phyloP scores from a whole-genome alignment of 2,797 vertebrate species.

The Sus cebifrons region DNA sequence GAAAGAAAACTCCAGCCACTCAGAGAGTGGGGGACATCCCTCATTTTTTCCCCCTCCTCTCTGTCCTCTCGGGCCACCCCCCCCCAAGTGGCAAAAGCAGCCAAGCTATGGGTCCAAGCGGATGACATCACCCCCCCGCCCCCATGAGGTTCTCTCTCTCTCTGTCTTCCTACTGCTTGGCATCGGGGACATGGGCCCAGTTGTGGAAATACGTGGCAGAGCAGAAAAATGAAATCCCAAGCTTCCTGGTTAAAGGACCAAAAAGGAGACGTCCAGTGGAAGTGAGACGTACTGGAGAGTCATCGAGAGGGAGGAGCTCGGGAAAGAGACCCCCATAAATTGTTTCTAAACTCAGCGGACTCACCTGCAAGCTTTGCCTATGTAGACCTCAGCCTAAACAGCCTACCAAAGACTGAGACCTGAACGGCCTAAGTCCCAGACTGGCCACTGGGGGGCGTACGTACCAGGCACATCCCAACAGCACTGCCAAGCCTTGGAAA shows the following conservation, averaged over 20 bases:
- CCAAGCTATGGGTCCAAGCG: neutral
- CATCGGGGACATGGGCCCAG: neutral
- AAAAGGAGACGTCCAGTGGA: neutral
- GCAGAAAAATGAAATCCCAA: neutral
- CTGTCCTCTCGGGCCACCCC: neutral
- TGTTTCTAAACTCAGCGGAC: neutral
- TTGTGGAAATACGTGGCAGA: neutral
- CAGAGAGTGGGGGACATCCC: neutral
- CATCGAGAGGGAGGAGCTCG: neutral
- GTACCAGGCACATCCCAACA: neutral
- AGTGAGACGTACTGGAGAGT: neutral
- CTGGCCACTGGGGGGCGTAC: neutral
- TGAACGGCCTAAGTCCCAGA: neutral
- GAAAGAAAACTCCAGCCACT: neutral
- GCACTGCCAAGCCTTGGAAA: neutral
- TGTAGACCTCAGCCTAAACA: neutral
- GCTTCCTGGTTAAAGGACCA: slow-evolving; percentile 1
- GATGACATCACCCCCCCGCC: neutral
- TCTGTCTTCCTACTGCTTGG: neutral
- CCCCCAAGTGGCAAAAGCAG: neutral
- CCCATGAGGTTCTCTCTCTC: neutral
- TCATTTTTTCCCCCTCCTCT: neutral
- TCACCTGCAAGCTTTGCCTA: neutral
- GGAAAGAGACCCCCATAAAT: neutral
- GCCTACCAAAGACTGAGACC: neutral